Evolutionary conservation across 2,888 invertebrate species (phyloP), one percentile per base, ranked within the genome.

Genomic region (Criorhina ranunculi): DNA sequence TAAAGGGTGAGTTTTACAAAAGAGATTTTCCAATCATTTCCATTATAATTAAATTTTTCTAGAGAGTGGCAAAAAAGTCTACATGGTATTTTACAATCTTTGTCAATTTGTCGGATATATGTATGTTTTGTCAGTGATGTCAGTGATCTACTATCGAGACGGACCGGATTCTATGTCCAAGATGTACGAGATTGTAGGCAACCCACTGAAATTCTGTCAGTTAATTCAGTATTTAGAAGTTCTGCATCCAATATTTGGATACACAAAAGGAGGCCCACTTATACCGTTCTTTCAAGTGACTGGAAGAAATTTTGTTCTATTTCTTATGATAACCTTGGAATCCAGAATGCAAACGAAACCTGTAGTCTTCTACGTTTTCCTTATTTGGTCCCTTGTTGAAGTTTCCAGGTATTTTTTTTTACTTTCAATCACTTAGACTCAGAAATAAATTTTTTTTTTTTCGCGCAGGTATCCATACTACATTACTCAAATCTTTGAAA

Each of bases 381-480:
- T 96, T 3, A 93, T 96, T 8, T 99, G 98, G 97, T 94, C 96
- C 64, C 89, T 94, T 6, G 94, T 97, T 57, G 98, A 99, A 92
- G 90, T 98, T 12, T 93, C 98, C 87, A 94, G 97, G 96, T 96
- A 90, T 90, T 89, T 87, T 53, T 62, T 51, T 57, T n/a, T n/a
- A n/a, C n/a, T n/a, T 15, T 4, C 7, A 12, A 12, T 42, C 8
- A 9, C 62, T 60, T 4, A n/a, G 55, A 37, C 15, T n/a, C 40
- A 37, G 42, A n/a, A 24, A 42, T 17, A 35, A n/a, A 44, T n/a
- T 15, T 44, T 51, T 19, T 44, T 51, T 35, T 15, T 60, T 7
- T 19, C 53, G 92, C 93, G 15, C 90, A 97, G 98, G 88, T 99
- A 98, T 92, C 98, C 98, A 0, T 99, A 95, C 92, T 99, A 99